phyloP scores from a whole-genome alignment of 2,888 invertebrate genomes.

The Pheosia gnoma region DNA sequence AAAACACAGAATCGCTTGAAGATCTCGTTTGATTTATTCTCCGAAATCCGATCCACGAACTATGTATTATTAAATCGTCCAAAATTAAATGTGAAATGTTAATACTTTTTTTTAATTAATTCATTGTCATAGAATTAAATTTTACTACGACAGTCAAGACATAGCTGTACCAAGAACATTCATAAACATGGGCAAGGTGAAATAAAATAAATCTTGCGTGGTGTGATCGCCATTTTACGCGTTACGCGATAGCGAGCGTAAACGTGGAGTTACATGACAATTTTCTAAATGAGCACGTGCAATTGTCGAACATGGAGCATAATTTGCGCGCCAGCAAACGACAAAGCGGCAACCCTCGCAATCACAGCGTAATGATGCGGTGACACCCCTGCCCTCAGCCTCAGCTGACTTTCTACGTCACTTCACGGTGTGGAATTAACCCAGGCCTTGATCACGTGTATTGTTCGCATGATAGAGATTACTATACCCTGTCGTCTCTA shows the following conservation, averaged over 20 bases:
- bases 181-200: background rate
- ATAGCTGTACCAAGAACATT: background rate
- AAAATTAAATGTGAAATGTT: background rate
- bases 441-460: conserved; percentile 24
- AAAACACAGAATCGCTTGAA: conserved; percentile 25
- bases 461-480: conserved; percentile 16
- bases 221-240: conserved; percentile 16
- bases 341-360: conserved; percentile 49
- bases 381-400: conserved; percentile 24
- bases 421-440: conserved; percentile 29
- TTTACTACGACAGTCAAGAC: too few species aligned
- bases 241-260: conserved; percentile 36
- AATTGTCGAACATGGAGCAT: conserved; percentile 50
- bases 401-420: conserved; percentile 33
- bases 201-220: conserved; percentile 3
- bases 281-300: conserved; percentile 55
- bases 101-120: too few species aligned
- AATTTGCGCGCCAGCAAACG: conserved; percentile 58
- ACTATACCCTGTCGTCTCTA: background rate
- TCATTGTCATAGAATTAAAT: background rate
- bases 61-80: background rate
- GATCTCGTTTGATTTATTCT: background rate
- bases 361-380: conserved; percentile 46
- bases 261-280: conserved; percentile 46
- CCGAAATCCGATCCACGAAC: background rate